Conservation (phyloP, 1,140 invertebrate species). For the Globodera rostochiensis region DNA sequence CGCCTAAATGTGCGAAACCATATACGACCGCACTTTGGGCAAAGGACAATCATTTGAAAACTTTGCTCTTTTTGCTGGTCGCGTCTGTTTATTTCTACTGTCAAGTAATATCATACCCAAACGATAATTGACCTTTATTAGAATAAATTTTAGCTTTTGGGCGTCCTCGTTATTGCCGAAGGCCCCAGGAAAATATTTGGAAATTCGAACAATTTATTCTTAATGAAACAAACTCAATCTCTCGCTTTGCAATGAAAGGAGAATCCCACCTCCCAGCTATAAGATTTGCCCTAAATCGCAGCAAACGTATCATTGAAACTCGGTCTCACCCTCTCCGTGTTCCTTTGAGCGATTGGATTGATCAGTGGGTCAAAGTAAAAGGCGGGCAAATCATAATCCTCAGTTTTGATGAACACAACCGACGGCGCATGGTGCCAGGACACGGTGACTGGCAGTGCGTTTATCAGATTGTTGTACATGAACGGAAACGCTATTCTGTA, state of each 20-base stretch:
- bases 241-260: too few relatives aligned
- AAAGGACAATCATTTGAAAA: constrained; percentile 6
- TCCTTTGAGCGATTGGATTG: constrained; percentile 95
- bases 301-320: too few relatives aligned
- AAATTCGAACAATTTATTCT: too few relatives aligned
- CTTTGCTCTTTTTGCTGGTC: neutral
- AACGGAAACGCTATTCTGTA: constrained; percentile 99
- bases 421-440: constrained; percentile 89
- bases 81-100: too few relatives aligned
- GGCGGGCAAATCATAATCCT: constrained; percentile 98
- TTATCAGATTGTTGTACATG: constrained; percentile 81
- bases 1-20: neutral
- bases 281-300: too few relatives aligned
- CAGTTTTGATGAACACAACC: constrained; percentile 98
- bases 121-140: too few relatives aligned
- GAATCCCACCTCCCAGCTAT: too few relatives aligned
- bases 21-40: neutral
- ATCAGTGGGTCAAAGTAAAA: constrained; percentile 99
- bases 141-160: too few relatives aligned
- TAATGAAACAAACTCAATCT: too few relatives aligned
- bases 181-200: too few relatives aligned
- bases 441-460: constrained; percentile 61
- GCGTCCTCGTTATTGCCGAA: too few relatives aligned
- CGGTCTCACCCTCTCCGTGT: constrained; percentile 75
- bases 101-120: too few relatives aligned